Base-by-base conservation (phyloP, 2,113 vertebrate species). In the Argyrosomus japonicus region DNA sequence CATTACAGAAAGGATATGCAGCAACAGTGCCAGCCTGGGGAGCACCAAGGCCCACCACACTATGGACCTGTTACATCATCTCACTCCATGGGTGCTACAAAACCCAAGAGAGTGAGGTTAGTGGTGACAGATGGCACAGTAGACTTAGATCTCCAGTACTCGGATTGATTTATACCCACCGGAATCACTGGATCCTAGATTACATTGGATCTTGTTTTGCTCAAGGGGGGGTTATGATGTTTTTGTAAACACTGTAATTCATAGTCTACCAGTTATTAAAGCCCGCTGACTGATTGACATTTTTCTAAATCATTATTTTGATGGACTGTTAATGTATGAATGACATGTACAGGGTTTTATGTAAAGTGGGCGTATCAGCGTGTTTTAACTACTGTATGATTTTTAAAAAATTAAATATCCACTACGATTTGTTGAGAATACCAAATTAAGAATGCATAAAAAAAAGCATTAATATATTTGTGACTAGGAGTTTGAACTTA, bases 111-210 rank as follows among this genome's bases (percentile, higher is more conserved):
- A 54, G 95, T 96, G 73, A 92, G 95, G 86, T 83, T 96, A n/a
- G 95, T 96, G 56, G 95, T 96, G 40, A 95, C 94, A 1, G 95
- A 96, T 15, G 95, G 94, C 79, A 95, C 94, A 12, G 94, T 96
- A 32, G 95, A 95, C 84, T 86, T 96, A 62, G 95, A 96, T 80
- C 92, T 96, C 48, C 95, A 96, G 87, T 95, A 95, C 87, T 94
- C 95, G 0, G 95, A 96, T 75, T 95, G 84, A 95, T 82, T 71
- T 23, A 10, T 53, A 87, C 43, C n/a, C 27, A 21, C 21, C 3
- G 8, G 12, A 25, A n/a, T 53, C 56, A 40, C 68, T 63, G 69
- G 48, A 70, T 76, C 77, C 47, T 4, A 45, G 58, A 43, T 51
- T 82, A 60, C 25, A 21, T 63, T 56, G 53, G 60, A 53, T 47